These are phyloP conservation scores for Oscheius sp. DNA, from an alignment of 2,888 invertebrate genomes.

Conservation along the genomic window DNA sequence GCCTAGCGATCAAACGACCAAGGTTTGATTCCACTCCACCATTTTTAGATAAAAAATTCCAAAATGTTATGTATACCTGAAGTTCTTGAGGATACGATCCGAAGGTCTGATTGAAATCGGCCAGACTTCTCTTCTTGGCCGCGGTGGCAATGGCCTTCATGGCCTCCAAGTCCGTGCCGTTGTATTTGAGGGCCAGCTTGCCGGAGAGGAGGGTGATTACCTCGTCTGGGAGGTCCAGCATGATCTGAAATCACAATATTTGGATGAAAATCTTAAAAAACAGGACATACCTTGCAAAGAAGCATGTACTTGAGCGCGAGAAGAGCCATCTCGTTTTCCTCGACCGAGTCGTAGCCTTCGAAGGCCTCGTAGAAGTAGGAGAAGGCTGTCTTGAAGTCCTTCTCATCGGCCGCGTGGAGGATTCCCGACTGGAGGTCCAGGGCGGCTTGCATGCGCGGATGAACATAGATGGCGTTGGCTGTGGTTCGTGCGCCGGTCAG, in stretches of 20 bases:
- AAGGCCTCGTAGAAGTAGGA: constrained; percentile 99
- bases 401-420: constrained; percentile 98
- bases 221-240: constrained; percentile 71
- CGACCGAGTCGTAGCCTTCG: constrained; percentile 90
- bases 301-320: constrained; percentile 99
- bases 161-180: constrained; percentile 89
- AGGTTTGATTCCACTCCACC: no score
- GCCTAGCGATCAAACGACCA: no score
- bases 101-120: constrained; percentile 87
- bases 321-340: constrained; percentile 88
- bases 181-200: constrained; percentile 95
- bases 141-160: constrained; percentile 97
- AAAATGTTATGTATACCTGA: constrained; percentile 10
- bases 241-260: constrained; percentile 54
- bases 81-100: constrained; percentile 64
- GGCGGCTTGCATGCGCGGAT: constrained; percentile 96
- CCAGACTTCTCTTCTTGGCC: constrained; percentile 93
- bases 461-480: constrained; percentile 98
- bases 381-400: constrained; percentile 99
- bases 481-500: constrained; percentile 98
- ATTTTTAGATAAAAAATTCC: no score
- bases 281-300: constrained; percentile 86
- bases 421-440: constrained; percentile 97
- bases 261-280: not conserved
- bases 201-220: constrained; percentile 82